Evolutionary conservation across 2,888 invertebrate species (phyloP), one percentile per base, ranked within the genome.

Genomic region (Drosophila pseudotalamancana): DNA sequence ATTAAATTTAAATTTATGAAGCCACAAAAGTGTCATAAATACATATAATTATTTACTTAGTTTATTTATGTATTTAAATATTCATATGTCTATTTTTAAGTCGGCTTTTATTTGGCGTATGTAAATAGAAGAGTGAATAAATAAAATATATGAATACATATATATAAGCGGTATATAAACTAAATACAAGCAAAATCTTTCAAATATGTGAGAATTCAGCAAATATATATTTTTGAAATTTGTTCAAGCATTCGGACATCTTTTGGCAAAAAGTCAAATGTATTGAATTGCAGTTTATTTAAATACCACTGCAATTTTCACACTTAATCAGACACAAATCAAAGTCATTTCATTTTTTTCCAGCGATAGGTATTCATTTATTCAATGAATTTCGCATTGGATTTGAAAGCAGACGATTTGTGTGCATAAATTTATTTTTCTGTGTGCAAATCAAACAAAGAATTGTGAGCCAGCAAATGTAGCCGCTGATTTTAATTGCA

Each of bases 371-470:
- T 19, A 59, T 55, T 40, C 56, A 55, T 53, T 63, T 43, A 60
- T 57, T 63, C 54, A 66, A 54, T 48, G 40, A 34, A 46, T 66
- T 66, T 42, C 45, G 59, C 54, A 45, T 54, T 56, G 35, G 51
- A 67, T 56, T 71, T 27, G 29, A 43, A 40, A 54, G 56, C 49
- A 64, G 64, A 48, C 66, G 68, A 59, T 57, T 61, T 70, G 70
- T 37, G 34, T 51, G 75, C 53, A 50, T 42, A 63, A 71, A 77
- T 72, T 63, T 59, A 34, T 45, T 54, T 63, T 73, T 65, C 48
- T 54, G 64, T 64, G 51, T 43, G 64, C 61, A 70, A 85, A 81
- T 81, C 72, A 74, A 69, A 63, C 51, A 29, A 53, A 25, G 32
- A 40, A 55, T 69, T 40, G 53, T 35, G 31, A 4, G 14, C 5